Evolutionary conservation across 2,888 invertebrate species (phyloP), one percentile per base, ranked within the genome.

Genomic region (Linnaemya vulpina): DNA sequence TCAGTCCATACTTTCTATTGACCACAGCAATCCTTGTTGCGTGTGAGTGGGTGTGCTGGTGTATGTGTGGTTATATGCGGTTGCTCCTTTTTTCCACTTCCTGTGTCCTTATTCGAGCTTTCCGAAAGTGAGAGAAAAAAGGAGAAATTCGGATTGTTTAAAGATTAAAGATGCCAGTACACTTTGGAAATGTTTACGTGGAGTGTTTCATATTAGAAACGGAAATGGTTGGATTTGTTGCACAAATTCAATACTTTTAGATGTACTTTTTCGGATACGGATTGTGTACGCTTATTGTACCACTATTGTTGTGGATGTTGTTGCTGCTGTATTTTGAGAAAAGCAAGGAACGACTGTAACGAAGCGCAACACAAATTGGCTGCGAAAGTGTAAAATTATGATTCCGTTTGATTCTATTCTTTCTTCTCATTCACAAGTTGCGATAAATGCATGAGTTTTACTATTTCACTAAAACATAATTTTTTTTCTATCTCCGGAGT

Each of bases 21-120:
- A 83, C 86, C 83, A 77, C 74, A 77, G 53, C 55, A 80, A 74
- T 70, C 55, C 60, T 70, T 77, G 55, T 65, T 65, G 70, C 58
- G 11, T 51, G 40, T 22, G 8, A 40, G 25, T 40, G 10, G 30
- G 17, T 30, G 51, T 40, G 22, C 46, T 10, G 35, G 73, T 60
- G 49, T 17, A 3, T 10, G 51, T 53, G 9, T 53, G 11, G 3
- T 1, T 53, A 22, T 25, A 25, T 40, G 15, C 10, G 20, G 11
- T 22, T 20, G 25, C 40, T 53, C 9, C 35, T 35, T 65, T 71
- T 20, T 60, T 51, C 11, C n/a, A 25, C 30, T 55, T 82, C 55
- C 58, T 49, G 55, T 55, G 40, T 17, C 55, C 46, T 55, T 76
- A 55, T 75, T 68, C 25, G 10, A 49, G 25, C 20, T 51, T 51